Percentiles rank a stretch among this genome's conserved stretches.
Evolutionary conservation across 1,140 invertebrate genomes (phyloP).

Genomic region (Drosophila pachea): DNA sequence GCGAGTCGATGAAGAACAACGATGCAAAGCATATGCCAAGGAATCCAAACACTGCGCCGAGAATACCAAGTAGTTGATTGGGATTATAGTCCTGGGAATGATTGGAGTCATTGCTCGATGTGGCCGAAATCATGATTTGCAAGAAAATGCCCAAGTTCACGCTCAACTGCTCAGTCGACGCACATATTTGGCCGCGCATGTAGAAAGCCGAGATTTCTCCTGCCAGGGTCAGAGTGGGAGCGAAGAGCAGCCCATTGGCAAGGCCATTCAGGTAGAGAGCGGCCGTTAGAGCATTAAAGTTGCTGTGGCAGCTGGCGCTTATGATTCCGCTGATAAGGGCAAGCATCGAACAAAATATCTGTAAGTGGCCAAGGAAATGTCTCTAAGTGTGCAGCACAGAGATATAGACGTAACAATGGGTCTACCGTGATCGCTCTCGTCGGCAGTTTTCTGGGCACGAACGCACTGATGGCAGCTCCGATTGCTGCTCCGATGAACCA

Average conservation of each 20-base stretch:
- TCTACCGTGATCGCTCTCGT: slow-evolving; percentile 46
- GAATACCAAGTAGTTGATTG: slow-evolving; percentile 40
- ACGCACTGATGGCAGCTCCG: slow-evolving; percentile 38
- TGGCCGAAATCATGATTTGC: slow-evolving; percentile 23
- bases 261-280: slow-evolving; percentile 56
- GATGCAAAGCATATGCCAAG: slow-evolving; percentile 25
- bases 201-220: slow-evolving; percentile 50
- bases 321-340: slow-evolving; percentile 48
- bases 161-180: slow-evolving; percentile 44
- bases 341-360: slow-evolving; percentile 33
- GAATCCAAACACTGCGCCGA: slow-evolving; percentile 38
- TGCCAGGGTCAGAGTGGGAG: slow-evolving; percentile 46
- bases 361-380: background rate
- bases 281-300: slow-evolving; percentile 16
- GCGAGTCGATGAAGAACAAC: slow-evolving; percentile 48
- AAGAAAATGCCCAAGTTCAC: slow-evolving; percentile 40
- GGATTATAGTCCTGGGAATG: background rate
- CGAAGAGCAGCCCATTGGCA: slow-evolving; percentile 55
- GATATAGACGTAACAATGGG: background rate
- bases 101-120: background rate
- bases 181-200: slow-evolving; percentile 29
- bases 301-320: slow-evolving; percentile 10
- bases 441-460: slow-evolving; percentile 42
- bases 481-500: slow-evolving; percentile 63
- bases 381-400: background rate